Base-by-base conservation (phyloP, 2,113 vertebrate genomes). In the Pachypanchax playfairii region DNA sequence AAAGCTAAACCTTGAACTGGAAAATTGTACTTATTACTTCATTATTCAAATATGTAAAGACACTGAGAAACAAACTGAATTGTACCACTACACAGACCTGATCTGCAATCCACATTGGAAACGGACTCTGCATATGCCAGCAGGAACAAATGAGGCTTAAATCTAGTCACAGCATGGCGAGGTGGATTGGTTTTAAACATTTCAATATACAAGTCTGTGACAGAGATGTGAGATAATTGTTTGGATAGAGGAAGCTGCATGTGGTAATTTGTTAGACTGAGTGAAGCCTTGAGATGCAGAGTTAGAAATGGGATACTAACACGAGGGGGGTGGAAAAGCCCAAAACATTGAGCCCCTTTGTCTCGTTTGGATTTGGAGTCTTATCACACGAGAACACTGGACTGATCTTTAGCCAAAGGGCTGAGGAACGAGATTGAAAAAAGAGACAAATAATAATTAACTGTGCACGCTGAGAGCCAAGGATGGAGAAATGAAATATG, bases 301-400 rank as follows among this genome's bases (percentile, higher is more conserved):
- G 66, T 70, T 55, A 25, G 74, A 74, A 57, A 84, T 75, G 55
- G 64, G 83, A 73, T 57, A 77, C 75, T 77, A 74, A 58, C 53
- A 9, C 8, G 36, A 8, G 22, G 18, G 48, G 73, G 76, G 77
- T 79, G 70, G 63, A 67, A 77, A 43, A 79, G 77, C 73, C 73
- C 28, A 70, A 84, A 77, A 85, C 77, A 80, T 62, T 73, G 77
- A 80, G 68, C 54, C 69, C 52, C 65, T 78, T 89, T 89, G 86
- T 87, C 75, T 87, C 11, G 20, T 58, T 49, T 4, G 80, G 82
- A 86, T 89, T 86, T 79, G 29, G 49, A 80, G 70, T 85, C 84
- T 89, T 90, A 90, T 89, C 87, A 76, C 73, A 85, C 36, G 1
- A 72, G 69, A 88, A 86, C 89, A 90, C 56, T 62, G 67, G 66